Conservation (phyloP, 2,797 vertebrate genomes). For the Leucoraja ocellata region DNA sequence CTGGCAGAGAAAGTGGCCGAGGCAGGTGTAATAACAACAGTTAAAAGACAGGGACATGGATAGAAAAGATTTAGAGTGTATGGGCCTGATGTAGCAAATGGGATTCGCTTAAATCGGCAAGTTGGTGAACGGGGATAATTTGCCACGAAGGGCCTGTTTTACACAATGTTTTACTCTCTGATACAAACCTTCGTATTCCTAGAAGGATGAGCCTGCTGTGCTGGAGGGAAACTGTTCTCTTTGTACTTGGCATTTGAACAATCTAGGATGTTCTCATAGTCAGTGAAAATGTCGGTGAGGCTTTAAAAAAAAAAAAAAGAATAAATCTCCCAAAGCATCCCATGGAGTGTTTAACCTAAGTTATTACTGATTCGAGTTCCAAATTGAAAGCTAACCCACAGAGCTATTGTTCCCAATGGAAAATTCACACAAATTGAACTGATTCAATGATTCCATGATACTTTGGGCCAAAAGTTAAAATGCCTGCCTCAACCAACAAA, state of each 20-base stretch:
- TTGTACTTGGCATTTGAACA: background rate
- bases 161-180: no score
- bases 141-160: no score
- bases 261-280: background rate
- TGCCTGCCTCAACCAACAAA: background rate
- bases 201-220: no score
- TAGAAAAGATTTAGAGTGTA: no score
- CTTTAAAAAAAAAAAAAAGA: background rate
- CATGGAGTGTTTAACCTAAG: background rate
- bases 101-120: no score
- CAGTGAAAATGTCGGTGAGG: background rate
- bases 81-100: no score
- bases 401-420: background rate
- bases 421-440: background rate
- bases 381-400: background rate
- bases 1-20: no score
- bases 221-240: background rate
- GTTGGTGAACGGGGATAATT: no score
- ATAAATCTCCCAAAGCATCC: background rate
- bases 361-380: background rate
- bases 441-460: no score
- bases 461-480: background rate
- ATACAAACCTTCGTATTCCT: no score
- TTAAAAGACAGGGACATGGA: no score
- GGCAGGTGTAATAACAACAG: no score